phyloP scores from a whole-genome alignment of 2,113 vertebrate genomes.

The Pitta sordida region DNA sequence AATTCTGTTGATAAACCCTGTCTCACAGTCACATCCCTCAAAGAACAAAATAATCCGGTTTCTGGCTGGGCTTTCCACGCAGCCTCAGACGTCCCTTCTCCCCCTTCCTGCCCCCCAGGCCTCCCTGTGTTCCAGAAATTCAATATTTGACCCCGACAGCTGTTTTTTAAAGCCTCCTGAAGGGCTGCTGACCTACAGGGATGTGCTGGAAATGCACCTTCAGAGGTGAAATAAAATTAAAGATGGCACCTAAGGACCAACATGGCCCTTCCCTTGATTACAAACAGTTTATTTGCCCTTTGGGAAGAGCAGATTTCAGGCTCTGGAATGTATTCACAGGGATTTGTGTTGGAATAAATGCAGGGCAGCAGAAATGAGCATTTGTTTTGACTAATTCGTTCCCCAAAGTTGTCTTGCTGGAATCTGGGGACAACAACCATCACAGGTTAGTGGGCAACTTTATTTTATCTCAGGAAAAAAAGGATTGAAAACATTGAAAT shows the following conservation, averaged over 20 bases:
- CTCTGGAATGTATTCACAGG: background rate
- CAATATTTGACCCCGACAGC: background rate
- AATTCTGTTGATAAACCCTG: constrained; percentile 29
- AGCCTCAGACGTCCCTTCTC: background rate
- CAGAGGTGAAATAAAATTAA: background rate
- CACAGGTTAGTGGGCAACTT: background rate
- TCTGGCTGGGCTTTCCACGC: background rate
- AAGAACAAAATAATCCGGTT: constrained; percentile 7
- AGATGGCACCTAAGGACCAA: background rate
- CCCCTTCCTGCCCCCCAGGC: background rate
- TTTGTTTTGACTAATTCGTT: background rate
- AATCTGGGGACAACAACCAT: background rate
- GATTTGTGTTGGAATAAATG: background rate
- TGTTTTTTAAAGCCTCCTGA: background rate
- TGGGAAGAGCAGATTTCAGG: background rate
- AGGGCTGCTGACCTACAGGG: background rate
- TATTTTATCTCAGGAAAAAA: background rate
- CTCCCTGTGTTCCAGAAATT: background rate
- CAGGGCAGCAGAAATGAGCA: background rate
- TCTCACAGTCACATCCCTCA: background rate
- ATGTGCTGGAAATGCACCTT: background rate
- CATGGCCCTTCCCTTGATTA: background rate
- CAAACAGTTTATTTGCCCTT: background rate
- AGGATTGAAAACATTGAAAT: too few species aligned
- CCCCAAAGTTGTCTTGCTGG: background rate